Percentiles rank a stretch among this genome's conserved stretches.
Evolutionary conservation across 1,140 invertebrate species (phyloP).

Genomic region (Lordiphosa collinella): DNA sequence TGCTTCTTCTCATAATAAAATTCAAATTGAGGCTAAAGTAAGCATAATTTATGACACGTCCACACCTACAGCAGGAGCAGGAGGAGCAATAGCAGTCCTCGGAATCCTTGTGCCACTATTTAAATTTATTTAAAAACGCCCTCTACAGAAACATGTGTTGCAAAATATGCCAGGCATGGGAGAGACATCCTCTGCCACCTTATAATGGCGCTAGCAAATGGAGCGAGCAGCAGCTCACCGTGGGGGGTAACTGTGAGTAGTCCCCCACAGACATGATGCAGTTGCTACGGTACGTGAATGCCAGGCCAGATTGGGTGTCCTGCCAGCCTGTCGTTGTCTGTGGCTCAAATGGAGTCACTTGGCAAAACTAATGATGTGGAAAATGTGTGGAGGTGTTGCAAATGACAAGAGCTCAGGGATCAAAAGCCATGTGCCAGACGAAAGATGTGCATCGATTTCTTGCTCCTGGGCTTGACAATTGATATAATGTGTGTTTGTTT

Average conservation of each 20-base stretch:
- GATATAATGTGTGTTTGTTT: constrained; percentile 64
- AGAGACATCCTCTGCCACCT: constrained; percentile 8
- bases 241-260: constrained; percentile 6
- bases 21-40: constrained; percentile 68
- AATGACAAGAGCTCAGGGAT: constrained; percentile 39
- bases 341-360: constrained; percentile 69
- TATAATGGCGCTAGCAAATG: constrained; percentile 59
- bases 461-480: constrained; percentile 26
- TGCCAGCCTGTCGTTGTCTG: constrained; percentile 47
- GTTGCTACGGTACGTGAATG: not conserved
- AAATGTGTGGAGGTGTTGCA: constrained; percentile 69
- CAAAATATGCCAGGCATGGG: constrained; percentile 25
- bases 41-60: constrained; percentile 74
- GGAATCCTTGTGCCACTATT: constrained; percentile 48
- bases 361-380: constrained; percentile 77
- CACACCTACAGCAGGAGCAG: constrained; percentile 39
- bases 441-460: constrained; percentile 34
- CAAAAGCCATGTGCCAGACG: constrained; percentile 38
- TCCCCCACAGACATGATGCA: constrained; percentile 39
- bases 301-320: constrained; percentile 34
- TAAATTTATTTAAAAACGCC: constrained; percentile 58
- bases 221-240: constrained; percentile 63
- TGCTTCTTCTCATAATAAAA: constrained; percentile 37
- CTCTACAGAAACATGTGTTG: constrained; percentile 46
- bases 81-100: not conserved